Evolutionary conservation across 2,888 invertebrate genomes (phyloP).

Genomic region (Thymelicus acteon): DNA sequence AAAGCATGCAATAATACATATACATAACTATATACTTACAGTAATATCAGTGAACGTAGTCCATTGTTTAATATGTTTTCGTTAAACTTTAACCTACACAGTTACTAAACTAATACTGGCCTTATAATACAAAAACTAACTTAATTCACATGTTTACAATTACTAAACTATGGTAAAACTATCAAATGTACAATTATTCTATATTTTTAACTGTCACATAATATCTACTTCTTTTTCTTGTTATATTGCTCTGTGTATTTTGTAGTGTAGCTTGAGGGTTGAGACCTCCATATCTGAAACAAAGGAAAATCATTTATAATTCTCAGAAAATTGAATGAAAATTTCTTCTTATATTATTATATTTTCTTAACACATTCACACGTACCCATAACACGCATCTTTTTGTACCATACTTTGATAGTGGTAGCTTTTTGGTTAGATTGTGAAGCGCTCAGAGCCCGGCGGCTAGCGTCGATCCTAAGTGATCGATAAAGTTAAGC

Average conservation of each 20-base stretch:
- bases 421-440: too few species aligned
- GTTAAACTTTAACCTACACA: constrained; percentile 22
- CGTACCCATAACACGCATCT: too few species aligned
- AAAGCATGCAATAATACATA: too few species aligned
- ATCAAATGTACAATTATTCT: neutral
- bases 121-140: constrained; percentile 43
- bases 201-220: constrained; percentile 16
- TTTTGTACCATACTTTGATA: too few species aligned
- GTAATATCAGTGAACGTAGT: neutral
- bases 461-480: too few species aligned
- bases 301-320: constrained; percentile 18
- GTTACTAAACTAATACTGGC: constrained; percentile 59
- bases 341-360: too few species aligned
- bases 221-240: constrained; percentile 11
- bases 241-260: neutral
- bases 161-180: neutral
- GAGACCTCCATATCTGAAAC: constrained; percentile 31
- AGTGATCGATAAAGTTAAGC: too few species aligned
- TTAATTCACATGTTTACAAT: constrained; percentile 7
- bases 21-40: constrained; percentile 40
- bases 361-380: too few species aligned
- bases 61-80: constrained; percentile 30
- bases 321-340: too few species aligned
- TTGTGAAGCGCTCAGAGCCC: too few species aligned
- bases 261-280: constrained; percentile 6